Percentiles rank a stretch among this genome's conserved stretches.
Conservation (phyloP, 2,888 invertebrate genomes). For the Drosophila acutilabella region DNA sequence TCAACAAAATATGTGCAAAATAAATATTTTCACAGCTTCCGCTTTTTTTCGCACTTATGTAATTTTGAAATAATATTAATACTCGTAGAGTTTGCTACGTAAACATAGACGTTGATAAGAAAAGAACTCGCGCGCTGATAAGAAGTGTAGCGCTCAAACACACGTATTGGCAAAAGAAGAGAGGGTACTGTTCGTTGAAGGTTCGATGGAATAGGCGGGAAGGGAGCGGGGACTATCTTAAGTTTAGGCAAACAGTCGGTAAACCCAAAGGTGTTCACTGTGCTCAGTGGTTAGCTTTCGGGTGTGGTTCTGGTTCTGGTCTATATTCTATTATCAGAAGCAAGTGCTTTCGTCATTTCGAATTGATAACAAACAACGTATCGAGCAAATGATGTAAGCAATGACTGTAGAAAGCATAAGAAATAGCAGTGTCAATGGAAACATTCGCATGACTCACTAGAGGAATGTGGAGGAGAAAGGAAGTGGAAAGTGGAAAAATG, state of each 20-base stretch:
- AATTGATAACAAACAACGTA: slow-evolving; percentile 43
- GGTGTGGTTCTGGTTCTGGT: slow-evolving; percentile 21
- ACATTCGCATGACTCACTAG: slow-evolving; percentile 38
- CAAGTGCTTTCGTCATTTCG: slow-evolving; percentile 47
- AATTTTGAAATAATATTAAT: slow-evolving; percentile 24
- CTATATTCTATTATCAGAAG: slow-evolving; percentile 27
- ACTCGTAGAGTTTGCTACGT: slow-evolving; percentile 36
- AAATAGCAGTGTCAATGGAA: slow-evolving; percentile 23
- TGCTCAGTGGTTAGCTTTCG: slow-evolving; percentile 31
- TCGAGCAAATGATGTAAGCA: slow-evolving; percentile 55
- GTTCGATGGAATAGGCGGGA: too few species aligned
- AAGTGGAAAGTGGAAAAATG: not conserved
- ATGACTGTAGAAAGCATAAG: slow-evolving; percentile 12
- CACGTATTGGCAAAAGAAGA: too few species aligned
- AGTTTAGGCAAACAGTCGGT: slow-evolving; percentile 22
- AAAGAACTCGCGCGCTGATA: slow-evolving; percentile 46
- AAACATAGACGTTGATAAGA: slow-evolving; percentile 64
- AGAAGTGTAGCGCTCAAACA: slow-evolving; percentile 11
- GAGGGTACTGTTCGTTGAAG: too few species aligned
- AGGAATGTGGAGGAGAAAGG: not conserved
- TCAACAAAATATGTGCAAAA: not conserved
- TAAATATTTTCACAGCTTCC: slow-evolving; percentile 47
- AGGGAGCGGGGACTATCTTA: not conserved
- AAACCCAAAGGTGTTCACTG: not conserved
- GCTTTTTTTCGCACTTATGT: slow-evolving; percentile 55